Percentiles rank a stretch among this genome's conserved stretches.
These are phyloP conservation scores for Pentalonia nigronervosa DNA, from an alignment of 1,140 invertebrate genomes.

Conservation along the genomic window DNA sequence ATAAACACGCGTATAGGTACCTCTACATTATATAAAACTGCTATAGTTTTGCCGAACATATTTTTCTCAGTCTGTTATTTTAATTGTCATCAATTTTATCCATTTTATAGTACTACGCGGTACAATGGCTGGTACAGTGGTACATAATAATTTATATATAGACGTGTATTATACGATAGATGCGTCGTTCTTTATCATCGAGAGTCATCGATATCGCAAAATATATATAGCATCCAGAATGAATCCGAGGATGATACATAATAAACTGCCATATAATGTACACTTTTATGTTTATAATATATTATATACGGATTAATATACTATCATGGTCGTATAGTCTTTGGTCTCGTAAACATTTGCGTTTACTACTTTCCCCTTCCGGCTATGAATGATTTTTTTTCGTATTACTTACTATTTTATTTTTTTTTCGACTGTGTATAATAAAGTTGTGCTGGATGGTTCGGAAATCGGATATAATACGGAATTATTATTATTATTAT, in stretches of 20 bases:
- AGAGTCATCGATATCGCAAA: not conserved
- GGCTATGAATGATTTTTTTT: not conserved
- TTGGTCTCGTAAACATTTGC: slow-evolving; percentile 34
- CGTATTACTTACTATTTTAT: not conserved
- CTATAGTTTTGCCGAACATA: not conserved
- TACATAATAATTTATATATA: not conserved
- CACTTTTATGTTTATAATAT: not conserved
- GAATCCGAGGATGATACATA: not conserved
- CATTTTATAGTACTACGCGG: not conserved
- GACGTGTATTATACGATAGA: not conserved
- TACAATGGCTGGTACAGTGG: not conserved
- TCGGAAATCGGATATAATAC: slow-evolving; percentile 36
- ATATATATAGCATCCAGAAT: not conserved
- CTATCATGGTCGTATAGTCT: not conserved
- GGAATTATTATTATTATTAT: slow-evolving; percentile 9
- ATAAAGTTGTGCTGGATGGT: not conserved
- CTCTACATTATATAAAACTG: no score
- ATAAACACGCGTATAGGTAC: no score
- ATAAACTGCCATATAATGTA: not conserved
- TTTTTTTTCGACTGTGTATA: not conserved
- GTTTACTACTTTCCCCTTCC: slow-evolving; percentile 34
- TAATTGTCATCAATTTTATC: not conserved
- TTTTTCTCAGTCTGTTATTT: not conserved
- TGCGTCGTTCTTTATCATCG: not conserved
- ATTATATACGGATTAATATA: not conserved